Base-by-base conservation (phyloP, 2,888 invertebrate genomes). In the Bellardia bayeri region DNA sequence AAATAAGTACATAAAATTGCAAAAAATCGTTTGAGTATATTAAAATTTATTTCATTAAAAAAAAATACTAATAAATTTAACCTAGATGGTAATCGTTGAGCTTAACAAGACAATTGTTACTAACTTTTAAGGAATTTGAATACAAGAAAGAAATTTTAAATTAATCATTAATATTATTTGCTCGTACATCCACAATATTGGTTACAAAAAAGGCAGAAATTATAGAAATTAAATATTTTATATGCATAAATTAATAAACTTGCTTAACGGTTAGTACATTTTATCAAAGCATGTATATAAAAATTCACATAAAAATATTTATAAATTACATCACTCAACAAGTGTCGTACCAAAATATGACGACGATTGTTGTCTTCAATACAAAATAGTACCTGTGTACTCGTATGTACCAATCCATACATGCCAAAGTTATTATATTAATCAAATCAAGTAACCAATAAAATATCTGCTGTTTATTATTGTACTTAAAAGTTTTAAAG, bases 341-440 rank as follows among this genome's bases (percentile, higher is more conserved):
- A 86, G n/a, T 75, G 58, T 64, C 33, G 64, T 30, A 42, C 71
- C 64, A 51, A 85, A 81, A 82, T 82, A 86, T 86, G 82, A 79
- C 66, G 61, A 37, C 66, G 61, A 37, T 54, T 54, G n/a, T 37
- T 7, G 42, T 11, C n/a, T 45, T 40, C n/a, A 64, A 64, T 16
- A 79, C n/a, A 68, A 54, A 56, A 64, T 54, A 23, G 6, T 37
- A 69, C 14, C 9, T 7, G 40, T 40, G 64, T 40, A 40, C 45
- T 37, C 5, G 16, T 56, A 14, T 74, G 23, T 23, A 74, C 2
- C n/a, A 9, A 61, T 33, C n/a, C 16, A 54, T 68, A 80, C 68
- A 86, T 82, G 23, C 78, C 72, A 78, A 78, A 82, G 82, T n/a
- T 51, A 72, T 85, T 85, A 81, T 85, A 81, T 42, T 78, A 82